Conservation (phyloP, 2,888 invertebrate species). For the Thymelicus lineola region DNA sequence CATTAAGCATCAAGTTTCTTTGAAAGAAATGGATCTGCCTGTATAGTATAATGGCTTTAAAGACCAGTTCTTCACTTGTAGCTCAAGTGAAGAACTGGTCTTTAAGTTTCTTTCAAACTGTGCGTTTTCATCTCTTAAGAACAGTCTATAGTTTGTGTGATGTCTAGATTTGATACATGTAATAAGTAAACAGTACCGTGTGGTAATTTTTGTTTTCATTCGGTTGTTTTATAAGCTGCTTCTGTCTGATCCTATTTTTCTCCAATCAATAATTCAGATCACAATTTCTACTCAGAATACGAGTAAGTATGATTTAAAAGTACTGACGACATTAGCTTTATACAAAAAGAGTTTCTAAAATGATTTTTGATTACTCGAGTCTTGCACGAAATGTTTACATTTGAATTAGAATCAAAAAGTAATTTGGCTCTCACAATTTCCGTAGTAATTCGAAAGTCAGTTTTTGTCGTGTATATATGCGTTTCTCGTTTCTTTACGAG, state of each 20-base stretch:
- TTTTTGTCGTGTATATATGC: background rate
- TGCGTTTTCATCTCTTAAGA: conserved; percentile 4
- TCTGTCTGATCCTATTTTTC: no score
- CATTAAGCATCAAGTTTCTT: conserved; percentile 30
- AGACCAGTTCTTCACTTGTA: background rate
- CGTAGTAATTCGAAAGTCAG: background rate
- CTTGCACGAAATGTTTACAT: background rate
- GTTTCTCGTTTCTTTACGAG: background rate
- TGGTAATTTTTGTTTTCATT: no score
- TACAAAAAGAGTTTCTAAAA: background rate
- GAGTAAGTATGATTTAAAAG: background rate
- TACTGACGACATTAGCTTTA: background rate
- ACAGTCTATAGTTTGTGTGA: background rate
- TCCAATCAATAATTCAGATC: background rate
- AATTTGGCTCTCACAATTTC: background rate
- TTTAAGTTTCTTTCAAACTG: conserved; percentile 28
- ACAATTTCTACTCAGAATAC: background rate
- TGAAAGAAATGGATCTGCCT: conserved; percentile 31
- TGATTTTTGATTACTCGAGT: background rate
- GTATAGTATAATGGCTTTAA: conserved; percentile 26
- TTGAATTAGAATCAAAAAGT: conserved; percentile 9
- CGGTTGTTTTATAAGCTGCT: no score
- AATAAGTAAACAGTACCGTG: no score
- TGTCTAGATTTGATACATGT: no score
- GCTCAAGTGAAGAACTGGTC: conserved; percentile 12